phyloP scores from a whole-genome alignment of 2,113 vertebrate genomes.

The Sialia sialis region DNA sequence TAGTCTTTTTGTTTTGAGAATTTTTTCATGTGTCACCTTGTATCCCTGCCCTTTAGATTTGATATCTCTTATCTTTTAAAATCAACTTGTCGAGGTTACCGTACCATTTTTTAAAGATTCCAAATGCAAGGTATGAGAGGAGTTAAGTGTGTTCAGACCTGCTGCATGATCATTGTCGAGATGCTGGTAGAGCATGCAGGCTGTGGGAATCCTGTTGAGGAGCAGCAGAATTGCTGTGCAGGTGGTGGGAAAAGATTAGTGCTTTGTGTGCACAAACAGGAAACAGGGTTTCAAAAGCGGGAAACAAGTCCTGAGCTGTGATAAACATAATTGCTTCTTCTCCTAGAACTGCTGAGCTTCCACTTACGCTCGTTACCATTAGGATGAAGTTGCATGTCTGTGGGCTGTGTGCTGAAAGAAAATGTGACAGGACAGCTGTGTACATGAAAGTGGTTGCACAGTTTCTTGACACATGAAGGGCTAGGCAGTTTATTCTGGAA shows the following conservation, averaged over 20 bases:
- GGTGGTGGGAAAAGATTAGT: slow-evolving; percentile 46
- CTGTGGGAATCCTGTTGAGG: background rate
- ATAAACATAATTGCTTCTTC: slow-evolving; percentile 25
- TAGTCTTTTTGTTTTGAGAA: background rate
- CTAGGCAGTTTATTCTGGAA: background rate
- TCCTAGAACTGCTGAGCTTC: background rate
- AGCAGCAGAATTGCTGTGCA: background rate
- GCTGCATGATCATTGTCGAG: rapidly evolving
- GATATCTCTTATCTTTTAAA: background rate
- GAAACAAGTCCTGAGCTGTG: background rate
- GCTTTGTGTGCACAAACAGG: slow-evolving; percentile 21
- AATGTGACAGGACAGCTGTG: background rate
- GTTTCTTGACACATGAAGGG: background rate
- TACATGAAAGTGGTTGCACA: background rate
- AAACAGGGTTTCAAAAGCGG: slow-evolving; percentile 26
- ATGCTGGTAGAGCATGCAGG: rapidly evolving
- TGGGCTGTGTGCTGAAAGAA: background rate
- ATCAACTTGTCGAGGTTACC: rapidly evolving
- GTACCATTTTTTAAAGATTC: background rate
- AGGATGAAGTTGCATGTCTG: background rate
- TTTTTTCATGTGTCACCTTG: background rate
- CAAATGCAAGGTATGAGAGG: background rate
- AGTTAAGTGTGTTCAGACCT: rapidly evolving
- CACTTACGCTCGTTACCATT: background rate
- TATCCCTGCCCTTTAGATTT: background rate